Base-by-base conservation (phyloP, 2,113 vertebrate species). In the Lophura nycthemera region DNA sequence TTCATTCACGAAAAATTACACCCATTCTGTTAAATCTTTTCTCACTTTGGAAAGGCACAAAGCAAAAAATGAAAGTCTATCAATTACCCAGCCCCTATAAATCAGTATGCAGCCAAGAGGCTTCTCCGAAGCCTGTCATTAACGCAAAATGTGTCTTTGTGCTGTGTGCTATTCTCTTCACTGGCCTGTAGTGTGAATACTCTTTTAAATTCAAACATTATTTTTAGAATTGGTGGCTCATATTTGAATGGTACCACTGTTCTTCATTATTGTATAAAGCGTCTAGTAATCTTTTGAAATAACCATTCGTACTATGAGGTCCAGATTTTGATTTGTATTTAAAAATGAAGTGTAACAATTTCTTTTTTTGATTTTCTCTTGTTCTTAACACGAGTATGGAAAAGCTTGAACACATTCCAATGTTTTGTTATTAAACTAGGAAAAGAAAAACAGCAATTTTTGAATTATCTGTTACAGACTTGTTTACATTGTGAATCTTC, bases 401-500 rank as follows among this genome's bases (percentile, higher is more conserved):
- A 78, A 91, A 85, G 40, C 15, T 60, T 74, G 65, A 85, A 78
- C 6, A 70, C 75, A 67, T 77, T 74, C 76, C 57, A 83, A 21
- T 38, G 66, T 76, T 93, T 93, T 92, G 50, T 77, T 94, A 83
- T 89, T 73, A 47, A 95, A 80, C 6, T 25, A 69, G 72, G 42
- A 87, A 75, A 56, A 71, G 60, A 93, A 94, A 96, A 59, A n/a
- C 42, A 94, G 74, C 91, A 84, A 60, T 95, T 92, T 96, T 89
- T 87, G 11, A 65, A 72, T 90, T 94, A 92, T 86, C 50, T 82
- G 36, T 71, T 84, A 72, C 67, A 92, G 64, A 42, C 42, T 42
- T 77, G 36, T 93, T 96, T 95, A 86, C 8, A 70, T 85, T 83
- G 50, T 52, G 76, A 90, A 88, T 48, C 40, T 92, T 70, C 70